Conservation (phyloP, 2,888 invertebrate genomes). For the Drosophila limbata region DNA sequence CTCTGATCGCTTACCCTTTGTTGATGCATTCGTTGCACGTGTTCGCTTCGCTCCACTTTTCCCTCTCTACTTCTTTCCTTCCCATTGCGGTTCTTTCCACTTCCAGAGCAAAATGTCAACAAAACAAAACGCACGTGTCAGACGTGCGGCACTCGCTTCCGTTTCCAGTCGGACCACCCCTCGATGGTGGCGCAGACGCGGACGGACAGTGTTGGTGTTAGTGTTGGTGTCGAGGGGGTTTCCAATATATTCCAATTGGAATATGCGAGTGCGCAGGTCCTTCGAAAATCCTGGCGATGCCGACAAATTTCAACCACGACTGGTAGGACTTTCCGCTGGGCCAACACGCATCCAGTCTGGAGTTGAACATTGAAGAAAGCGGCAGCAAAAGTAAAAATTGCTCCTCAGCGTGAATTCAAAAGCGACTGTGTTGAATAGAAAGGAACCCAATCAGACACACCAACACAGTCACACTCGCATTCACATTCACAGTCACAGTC, state of each 20-base stretch:
- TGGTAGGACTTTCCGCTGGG: conserved; percentile 79
- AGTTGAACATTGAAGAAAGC: conserved; percentile 84
- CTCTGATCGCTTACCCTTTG: conserved; percentile 5
- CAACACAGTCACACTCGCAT: conserved; percentile 44
- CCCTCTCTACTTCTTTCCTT: neutral
- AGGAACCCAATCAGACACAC: conserved; percentile 76
- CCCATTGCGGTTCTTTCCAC: neutral
- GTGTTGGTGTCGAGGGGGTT: conserved; percentile 16
- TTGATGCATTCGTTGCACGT: conserved; percentile 51
- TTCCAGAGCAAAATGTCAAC: conserved; percentile 61
- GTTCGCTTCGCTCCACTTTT: conserved; percentile 18
- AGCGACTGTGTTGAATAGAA: conserved; percentile 71
- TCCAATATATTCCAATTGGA: conserved; percentile 75
- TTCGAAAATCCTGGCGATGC: conserved; percentile 79
- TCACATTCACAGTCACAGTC: conserved; percentile 47
- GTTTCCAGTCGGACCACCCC: conserved; percentile 51
- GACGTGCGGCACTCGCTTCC: conserved; percentile 46
- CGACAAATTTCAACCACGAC: conserved; percentile 63
- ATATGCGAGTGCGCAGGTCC: conserved; percentile 82
- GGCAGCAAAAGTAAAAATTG: conserved; percentile 79
- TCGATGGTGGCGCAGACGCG: conserved; percentile 47
- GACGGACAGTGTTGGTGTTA: conserved; percentile 11
- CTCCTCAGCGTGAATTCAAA: conserved; percentile 57
- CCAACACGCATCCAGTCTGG: conserved; percentile 82
- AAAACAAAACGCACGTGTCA: conserved; percentile 73